phyloP scores from a whole-genome alignment of 2,113 vertebrate species.

The Amazona guildingii region DNA sequence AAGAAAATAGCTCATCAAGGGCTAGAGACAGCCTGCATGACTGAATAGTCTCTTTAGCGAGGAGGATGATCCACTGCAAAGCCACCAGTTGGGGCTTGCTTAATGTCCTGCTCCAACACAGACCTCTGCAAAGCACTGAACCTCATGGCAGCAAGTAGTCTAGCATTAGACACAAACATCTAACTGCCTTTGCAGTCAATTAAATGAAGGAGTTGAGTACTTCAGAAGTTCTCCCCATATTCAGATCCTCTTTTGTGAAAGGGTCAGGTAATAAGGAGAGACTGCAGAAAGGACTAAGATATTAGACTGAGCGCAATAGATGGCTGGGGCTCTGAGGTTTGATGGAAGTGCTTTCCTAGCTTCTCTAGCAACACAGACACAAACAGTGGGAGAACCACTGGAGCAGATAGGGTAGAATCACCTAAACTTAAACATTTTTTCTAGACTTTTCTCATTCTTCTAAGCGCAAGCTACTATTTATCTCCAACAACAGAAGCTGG shows the following conservation, averaged over 20 bases:
- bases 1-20: neutral
- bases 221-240: neutral
- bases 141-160: neutral
- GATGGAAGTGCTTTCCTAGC: neutral
- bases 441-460: neutral
- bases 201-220: neutral
- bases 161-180: neutral
- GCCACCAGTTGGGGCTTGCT: neutral
- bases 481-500: neutral
- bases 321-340: fast-evolving
- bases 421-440: neutral
- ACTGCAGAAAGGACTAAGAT: neutral
- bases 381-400: neutral
- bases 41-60: neutral
- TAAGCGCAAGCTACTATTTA: neutral
- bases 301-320: neutral
- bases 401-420: neutral
- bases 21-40: neutral
- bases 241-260: neutral
- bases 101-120: neutral
- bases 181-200: neutral
- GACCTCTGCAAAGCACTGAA: neutral
- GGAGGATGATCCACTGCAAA: neutral
- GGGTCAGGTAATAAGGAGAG: neutral
- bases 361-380: neutral